Conservation (phyloP, 2,888 invertebrate species). For the Thecophora atra region DNA sequence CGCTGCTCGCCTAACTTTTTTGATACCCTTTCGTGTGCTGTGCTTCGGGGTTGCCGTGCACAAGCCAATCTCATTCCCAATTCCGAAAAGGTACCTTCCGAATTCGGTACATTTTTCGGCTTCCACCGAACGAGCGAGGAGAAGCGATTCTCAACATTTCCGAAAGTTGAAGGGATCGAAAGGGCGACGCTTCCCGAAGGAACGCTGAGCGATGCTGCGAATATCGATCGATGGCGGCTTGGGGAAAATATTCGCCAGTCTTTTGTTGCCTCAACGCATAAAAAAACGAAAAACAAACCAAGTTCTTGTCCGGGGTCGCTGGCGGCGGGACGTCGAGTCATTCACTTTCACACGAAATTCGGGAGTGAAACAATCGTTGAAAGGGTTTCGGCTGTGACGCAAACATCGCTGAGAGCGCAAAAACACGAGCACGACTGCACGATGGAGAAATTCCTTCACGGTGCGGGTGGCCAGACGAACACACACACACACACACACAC, state of each 20-base stretch:
- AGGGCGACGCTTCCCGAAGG: not conserved
- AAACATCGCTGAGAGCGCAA: constrained; percentile 18
- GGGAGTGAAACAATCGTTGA: constrained; percentile 8
- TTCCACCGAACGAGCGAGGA: constrained; percentile 44
- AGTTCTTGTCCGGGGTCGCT: constrained; percentile 32
- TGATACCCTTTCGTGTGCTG: constrained; percentile 10
- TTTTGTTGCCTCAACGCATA: constrained; percentile 4
- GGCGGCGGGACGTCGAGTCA: not conserved
- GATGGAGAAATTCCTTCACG: constrained; percentile 31
- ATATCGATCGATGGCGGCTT: constrained; percentile 61
- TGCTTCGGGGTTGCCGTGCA: constrained; percentile 43
- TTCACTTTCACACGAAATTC: constrained; percentile 6
- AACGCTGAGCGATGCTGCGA: constrained; percentile 39
- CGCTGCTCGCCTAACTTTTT: constrained; percentile 15
- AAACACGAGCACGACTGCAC: constrained; percentile 20
- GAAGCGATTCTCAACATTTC: not conserved
- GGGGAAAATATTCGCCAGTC: constrained; percentile 53
- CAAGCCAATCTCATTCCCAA: constrained; percentile 37
- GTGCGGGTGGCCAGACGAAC: constrained; percentile 28
- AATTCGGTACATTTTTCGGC: constrained; percentile 38
- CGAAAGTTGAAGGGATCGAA: not conserved
- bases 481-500: constrained; percentile 20
- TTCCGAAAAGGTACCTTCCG: not conserved
- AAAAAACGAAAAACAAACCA: constrained; percentile 18
- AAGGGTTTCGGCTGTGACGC: constrained; percentile 39